phyloP scores from a whole-genome alignment of 2,888 invertebrate genomes.

The Agriopis leucophaearia region DNA sequence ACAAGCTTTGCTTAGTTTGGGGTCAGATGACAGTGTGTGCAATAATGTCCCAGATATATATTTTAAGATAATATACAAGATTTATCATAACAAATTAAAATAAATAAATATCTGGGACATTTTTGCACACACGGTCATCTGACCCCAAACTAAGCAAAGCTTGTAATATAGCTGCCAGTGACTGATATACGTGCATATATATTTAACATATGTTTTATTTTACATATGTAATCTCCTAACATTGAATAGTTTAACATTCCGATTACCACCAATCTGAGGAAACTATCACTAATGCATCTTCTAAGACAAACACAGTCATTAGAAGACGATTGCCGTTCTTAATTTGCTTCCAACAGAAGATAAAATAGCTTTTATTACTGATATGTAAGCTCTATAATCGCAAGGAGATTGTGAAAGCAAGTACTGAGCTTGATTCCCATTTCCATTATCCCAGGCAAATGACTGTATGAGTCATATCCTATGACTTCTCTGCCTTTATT shows the following conservation, averaged over 20 bases:
- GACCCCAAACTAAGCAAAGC: no score
- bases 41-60: no score
- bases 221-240: no score
- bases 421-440: slow-evolving; percentile 44
- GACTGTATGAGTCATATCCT: slow-evolving; percentile 51
- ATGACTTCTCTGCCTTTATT: slow-evolving; percentile 42
- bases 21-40: no score
- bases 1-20: no score
- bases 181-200: no score
- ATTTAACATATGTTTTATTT: no score
- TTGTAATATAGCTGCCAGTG: no score
- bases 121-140: no score
- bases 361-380: slow-evolving; percentile 32
- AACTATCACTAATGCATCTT: slow-evolving; percentile 45
- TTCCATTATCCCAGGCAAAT: slow-evolving; percentile 52
- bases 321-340: slow-evolving; percentile 44
- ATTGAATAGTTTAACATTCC: slow-evolving; percentile 1
- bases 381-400: slow-evolving; percentile 23
- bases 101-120: no score
- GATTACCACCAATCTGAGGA: slow-evolving; percentile 14
- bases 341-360: slow-evolving; percentile 41
- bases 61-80: no score
- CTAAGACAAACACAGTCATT: slow-evolving; percentile 39
- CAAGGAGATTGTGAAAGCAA: slow-evolving; percentile 12
- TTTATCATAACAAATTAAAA: no score